Conservation (phyloP, 1,140 invertebrate genomes). For the Laupala kohalensis region DNA sequence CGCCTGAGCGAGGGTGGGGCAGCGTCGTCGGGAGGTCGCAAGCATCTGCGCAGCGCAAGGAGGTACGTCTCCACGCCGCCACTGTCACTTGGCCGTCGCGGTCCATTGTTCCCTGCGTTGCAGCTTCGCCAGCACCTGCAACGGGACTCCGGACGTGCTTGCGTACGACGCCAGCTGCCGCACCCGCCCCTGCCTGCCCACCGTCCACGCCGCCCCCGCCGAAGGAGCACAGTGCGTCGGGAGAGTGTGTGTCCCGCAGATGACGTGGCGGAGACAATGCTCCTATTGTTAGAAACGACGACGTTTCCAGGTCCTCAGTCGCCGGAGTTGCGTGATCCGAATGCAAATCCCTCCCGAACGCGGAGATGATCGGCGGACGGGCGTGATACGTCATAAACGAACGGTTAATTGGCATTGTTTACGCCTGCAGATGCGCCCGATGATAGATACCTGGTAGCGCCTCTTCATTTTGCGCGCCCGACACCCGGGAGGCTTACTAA, state of each 20-base stretch:
- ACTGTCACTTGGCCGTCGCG: too few relatives aligned
- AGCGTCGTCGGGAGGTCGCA: too few relatives aligned
- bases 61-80: too few relatives aligned
- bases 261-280: not conserved
- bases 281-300: not conserved
- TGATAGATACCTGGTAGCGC: not conserved
- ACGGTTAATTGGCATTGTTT: not conserved
- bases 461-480: not conserved
- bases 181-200: too few relatives aligned
- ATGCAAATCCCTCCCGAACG: not conserved
- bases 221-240: too few relatives aligned
- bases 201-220: too few relatives aligned
- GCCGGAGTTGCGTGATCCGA: not conserved
- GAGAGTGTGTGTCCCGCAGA: too few relatives aligned
- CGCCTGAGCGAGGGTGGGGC: not conserved
- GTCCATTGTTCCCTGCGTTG: too few relatives aligned
- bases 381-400: not conserved
- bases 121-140: too few relatives aligned
- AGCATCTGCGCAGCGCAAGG: too few relatives aligned
- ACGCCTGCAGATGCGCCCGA: not conserved
- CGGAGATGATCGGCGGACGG: not conserved
- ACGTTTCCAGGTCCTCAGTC: not conserved
- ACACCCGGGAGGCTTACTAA: not conserved
- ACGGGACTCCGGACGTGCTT: too few relatives aligned
- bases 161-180: too few relatives aligned